These are phyloP conservation scores for Papilio protenor DNA, from an alignment of 2,888 invertebrate species.

Conservation along the genomic window DNA sequence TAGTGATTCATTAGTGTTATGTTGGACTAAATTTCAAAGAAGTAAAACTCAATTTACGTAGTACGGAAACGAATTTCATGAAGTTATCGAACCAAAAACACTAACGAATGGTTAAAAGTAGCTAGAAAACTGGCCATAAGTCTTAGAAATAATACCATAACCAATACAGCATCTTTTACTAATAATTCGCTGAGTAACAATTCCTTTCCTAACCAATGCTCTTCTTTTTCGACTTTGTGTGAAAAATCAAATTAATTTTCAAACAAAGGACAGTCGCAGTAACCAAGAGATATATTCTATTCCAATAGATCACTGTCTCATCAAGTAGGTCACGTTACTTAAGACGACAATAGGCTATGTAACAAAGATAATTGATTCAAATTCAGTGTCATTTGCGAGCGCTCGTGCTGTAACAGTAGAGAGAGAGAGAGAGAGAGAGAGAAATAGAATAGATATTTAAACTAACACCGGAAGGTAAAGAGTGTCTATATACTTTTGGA, in stretches of 20 bases:
- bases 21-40: no score
- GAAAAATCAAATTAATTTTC: neutral
- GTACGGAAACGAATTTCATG: no score
- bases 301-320: constrained; percentile 38
- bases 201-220: neutral
- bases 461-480: no score
- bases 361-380: constrained; percentile 35
- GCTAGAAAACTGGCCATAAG: no score
- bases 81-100: no score
- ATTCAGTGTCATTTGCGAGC: constrained; percentile 14
- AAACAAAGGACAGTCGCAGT: constrained; percentile 5
- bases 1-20: no score
- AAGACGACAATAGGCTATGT: constrained; percentile 28
- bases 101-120: no score
- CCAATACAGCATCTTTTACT: neutral
- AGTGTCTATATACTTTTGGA: no score
- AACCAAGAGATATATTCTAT: constrained; percentile 16
- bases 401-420: neutral
- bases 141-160: neutral
- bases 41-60: no score
- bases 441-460: neutral
- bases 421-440: neutral
- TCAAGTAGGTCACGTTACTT: constrained; percentile 28
- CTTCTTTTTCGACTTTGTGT: neutral
- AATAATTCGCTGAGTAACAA: neutral